Evolutionary conservation across 2,888 invertebrate species (phyloP), one percentile per base, ranked within the genome.

Genomic region (Erebia ligea): DNA sequence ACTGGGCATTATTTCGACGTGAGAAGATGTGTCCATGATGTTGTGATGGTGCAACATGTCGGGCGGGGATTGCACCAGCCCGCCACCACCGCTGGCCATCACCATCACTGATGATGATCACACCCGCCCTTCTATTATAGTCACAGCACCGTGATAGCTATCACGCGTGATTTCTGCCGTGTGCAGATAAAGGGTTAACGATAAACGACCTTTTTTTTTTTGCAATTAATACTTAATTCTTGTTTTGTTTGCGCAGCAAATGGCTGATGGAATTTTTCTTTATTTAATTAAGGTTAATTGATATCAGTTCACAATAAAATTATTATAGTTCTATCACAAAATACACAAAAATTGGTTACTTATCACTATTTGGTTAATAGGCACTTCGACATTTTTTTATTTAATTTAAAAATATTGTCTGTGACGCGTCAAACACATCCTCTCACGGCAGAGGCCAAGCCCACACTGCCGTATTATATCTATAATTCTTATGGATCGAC

Each of bases 1-100:
- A 93, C 93, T 93, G 52, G 93, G 93, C 93, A 93, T 92, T 86
- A 93, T 93, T 80, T 93, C 93, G 48, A 93, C 93, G 76, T 92
- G 93, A 56, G 92, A 91, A 19, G 93, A 92, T 17, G 92, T 92
- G 78, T 92, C 92, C 92, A 92, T 92, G 78, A 93, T 91, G 80
- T 86, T 90, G 82, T 92, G 92, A 74, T 92, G 92, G 84, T 92
- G 93, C 84, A 93, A 83, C 93, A 93, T 92, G 74, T 92, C 93
- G 70, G 93, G 92, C 90, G 93, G 93, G 91, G 93, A 92, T 91
- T 93, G 92, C 76, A 93, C 91, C 86, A 93, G 92, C 81, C 92
- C 93, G 79, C 93, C 92, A 89, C 91, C 92, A 61, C 91, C 89
- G 80, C 90, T 92, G 81, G 93, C 93, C 93, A 93, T 93, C 86